Percentiles rank a stretch among this genome's conserved stretches.
Conservation (phyloP, 2,113 vertebrate species). For the Cercopithecus mona region DNA sequence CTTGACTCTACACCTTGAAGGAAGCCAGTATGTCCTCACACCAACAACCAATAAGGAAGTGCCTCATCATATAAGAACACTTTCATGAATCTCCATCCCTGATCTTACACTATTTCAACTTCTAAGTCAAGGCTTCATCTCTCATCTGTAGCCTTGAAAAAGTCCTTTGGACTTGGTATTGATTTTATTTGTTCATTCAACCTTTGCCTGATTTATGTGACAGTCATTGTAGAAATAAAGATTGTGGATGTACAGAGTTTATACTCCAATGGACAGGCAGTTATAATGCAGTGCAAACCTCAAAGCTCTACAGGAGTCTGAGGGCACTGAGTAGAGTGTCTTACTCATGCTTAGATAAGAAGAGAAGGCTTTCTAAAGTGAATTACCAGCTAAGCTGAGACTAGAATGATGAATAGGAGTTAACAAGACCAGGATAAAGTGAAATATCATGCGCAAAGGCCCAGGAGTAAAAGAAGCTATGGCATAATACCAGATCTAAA, state of each 20-base stretch:
- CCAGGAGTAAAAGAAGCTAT: not conserved
- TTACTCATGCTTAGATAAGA: not conserved
- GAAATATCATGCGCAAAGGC: not conserved
- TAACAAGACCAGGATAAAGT: not conserved
- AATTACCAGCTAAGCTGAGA: not conserved
- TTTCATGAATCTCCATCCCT: not conserved
- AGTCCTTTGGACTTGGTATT: not conserved
- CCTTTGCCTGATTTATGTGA: not conserved
- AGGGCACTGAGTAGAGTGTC: not conserved
- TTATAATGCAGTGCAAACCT: not conserved
- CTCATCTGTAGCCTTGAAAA: not conserved
- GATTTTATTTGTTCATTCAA: not conserved
- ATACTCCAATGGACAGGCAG: not conserved
- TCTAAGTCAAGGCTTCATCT: not conserved
- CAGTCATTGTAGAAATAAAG: not conserved
- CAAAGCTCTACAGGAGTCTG: not conserved
- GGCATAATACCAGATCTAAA: not conserved
- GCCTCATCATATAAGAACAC: not conserved
- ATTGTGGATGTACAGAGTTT: not conserved
- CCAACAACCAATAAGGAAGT: not conserved
- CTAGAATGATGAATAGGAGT: not conserved
- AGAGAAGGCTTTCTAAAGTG: not conserved
- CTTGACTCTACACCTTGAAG: not conserved
- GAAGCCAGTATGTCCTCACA: not conserved
- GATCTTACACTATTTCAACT: not conserved